These are phyloP conservation scores for Hepsetus odoe DNA, from an alignment of 2,113 vertebrate species.

Conservation along the genomic window DNA sequence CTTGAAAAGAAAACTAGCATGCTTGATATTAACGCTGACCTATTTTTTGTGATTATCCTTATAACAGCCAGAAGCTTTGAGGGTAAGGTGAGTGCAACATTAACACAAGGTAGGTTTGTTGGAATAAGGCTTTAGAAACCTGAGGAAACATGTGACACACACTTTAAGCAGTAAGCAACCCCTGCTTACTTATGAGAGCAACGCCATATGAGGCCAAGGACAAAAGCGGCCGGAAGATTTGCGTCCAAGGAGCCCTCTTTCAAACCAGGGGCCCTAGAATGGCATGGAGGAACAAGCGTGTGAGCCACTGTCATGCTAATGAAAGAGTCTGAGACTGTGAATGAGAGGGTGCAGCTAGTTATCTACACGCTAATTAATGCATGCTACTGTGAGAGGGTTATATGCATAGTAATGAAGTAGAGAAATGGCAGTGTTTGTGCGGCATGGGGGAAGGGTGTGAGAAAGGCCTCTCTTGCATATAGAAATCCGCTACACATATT, in stretches of 20 bases:
- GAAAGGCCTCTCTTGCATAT: constrained; percentile 3
- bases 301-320: constrained; percentile 78
- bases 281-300: constrained; percentile 65
- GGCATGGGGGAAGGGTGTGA: constrained; percentile 40
- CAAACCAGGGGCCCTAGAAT: constrained; percentile 77
- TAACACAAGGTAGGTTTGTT: constrained; percentile 53
- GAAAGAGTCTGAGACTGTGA: constrained; percentile 75
- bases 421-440: constrained; percentile 29
- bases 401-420: constrained; percentile 72
- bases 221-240: constrained; percentile 72
- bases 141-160: constrained; percentile 67
- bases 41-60: constrained; percentile 52
- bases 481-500: background rate
- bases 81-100: constrained; percentile 63
- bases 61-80: constrained; percentile 49
- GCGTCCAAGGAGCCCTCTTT: constrained; percentile 71
- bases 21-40: constrained; percentile 59
- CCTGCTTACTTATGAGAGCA: constrained; percentile 60
- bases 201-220: constrained; percentile 62
- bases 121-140: constrained; percentile 34
- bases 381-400: constrained; percentile 64
- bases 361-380: constrained; percentile 77
- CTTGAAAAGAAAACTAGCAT: constrained; percentile 57
- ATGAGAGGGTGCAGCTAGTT: constrained; percentile 74
- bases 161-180: constrained; percentile 71